Evolutionary conservation across 2,888 invertebrate genomes (phyloP), one percentile per base, ranked within the genome.

Genomic region (Thecocarcelia acutangulata): DNA sequence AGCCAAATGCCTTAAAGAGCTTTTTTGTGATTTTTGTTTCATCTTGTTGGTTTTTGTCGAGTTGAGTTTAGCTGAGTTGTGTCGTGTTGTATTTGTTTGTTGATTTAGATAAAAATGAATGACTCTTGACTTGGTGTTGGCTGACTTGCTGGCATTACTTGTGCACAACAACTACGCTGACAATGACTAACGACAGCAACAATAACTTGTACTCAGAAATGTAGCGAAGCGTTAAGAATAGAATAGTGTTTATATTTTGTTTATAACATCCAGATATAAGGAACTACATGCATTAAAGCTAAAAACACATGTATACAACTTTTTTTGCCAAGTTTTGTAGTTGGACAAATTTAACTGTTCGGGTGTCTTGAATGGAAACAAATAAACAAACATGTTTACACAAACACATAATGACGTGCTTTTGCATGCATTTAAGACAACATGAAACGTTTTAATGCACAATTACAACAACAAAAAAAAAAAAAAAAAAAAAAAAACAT

Each of bases 31-130:
- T 28, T 68, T 42, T 15, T 70, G 56, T 68, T 61, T 44, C 50
- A 50, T 50, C 37, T 42, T 21, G 8, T 59, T 48, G 24, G n/a
- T 42, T 59, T 59, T 48, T 48, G 50, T 68, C 50, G 19, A 56
- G 52, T 28, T 52, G 19, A 44, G 33, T 69, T 58, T 44, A 44
- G 59, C 17, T 54, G 52, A 56, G 48, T 58, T 48, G 48, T 28
- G 52, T 28, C 33, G 33, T 52, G 50, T 59, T 66, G 66, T 66
- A 42, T 77, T 64, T 78, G 50, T 72, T 72, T 78, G 78, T 72
- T 72, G 72, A 72, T 78, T 78, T 72, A 59, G 64, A 79, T 73
- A 73, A 52, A 73, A 79, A 73, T 79, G 52, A 79, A 79, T 78
- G 77, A 72, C 77, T 78, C 77, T 78, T 78, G 70, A 72, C 77